Evolutionary conservation across 2,797 vertebrate genomes (phyloP), one percentile per base, ranked within the genome.

Genomic region (Silurus lanzhouensis): DNA sequence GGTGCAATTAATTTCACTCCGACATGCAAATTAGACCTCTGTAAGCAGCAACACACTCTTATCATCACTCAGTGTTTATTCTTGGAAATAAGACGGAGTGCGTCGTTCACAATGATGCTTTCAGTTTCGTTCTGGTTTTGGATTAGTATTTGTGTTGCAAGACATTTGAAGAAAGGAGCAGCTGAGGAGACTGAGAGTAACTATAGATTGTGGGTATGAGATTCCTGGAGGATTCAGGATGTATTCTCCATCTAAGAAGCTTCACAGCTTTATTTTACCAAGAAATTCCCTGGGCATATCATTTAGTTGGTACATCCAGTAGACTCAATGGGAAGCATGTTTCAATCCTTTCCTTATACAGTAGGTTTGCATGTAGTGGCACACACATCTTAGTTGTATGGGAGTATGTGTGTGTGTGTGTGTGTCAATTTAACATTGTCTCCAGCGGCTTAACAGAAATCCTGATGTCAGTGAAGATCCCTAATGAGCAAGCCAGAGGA

Each of bases 1-100:
- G 85, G 90, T 86, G 86, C 88, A 87, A 90, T 90, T 90, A 90
- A 89, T 88, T 90, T 83, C 77, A 84, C 85, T 83, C 86, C 80
- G 57, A 70, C 81, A 84, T 85, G 86, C 88, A 88, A 90, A 91
- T 88, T 87, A 89, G 74, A 79, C 55, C 80, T 87, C 80, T 13
- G 81, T 81, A 82, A 74, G 67, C 57, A 84, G 83, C 75, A 67
- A 83, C 81, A 60, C 78, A 76, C 63, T 72, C 60, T 76, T 10
- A 74, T 76, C 80, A 80, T 84, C 84, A 38, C 78, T 70, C 81
- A 60, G 78, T 81, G 55, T 64, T 84, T 61, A 44, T 78, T 86
- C 31, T n/a, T 79, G 60, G 7, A 64, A 64, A 46, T 44, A 48
- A 48, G n/a, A 80, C 46, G 8, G 61, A 31, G 22, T 48, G 61